Evolutionary conservation across 2,797 vertebrate genomes (phyloP).

Genomic region (Miichthys miiuy): DNA sequence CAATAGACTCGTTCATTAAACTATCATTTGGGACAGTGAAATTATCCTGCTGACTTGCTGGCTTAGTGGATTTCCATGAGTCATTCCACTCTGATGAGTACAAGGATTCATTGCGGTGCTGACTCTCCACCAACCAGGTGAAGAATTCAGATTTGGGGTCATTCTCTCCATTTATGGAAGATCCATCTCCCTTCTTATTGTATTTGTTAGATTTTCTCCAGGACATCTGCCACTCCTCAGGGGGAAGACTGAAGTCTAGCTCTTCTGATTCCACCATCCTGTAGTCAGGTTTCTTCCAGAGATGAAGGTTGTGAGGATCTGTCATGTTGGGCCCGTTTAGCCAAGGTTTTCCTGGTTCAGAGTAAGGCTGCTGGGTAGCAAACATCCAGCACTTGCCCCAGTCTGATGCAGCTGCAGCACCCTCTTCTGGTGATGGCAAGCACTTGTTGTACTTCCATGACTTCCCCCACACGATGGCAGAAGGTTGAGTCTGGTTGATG

Average conservation of each 20-base stretch:
- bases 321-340: constrained; percentile 48
- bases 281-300: constrained; percentile 59
- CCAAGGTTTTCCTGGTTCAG: constrained; percentile 64
- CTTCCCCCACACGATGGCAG: constrained; percentile 70
- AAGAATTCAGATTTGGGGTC: constrained; percentile 21
- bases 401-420: constrained; percentile 1
- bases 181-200: constrained; percentile 14
- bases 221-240: constrained; percentile 69
- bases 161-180: constrained; percentile 11
- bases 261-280: constrained; percentile 43
- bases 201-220: constrained; percentile 65
- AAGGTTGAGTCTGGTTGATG: constrained; percentile 67
- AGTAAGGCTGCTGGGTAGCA: constrained; percentile 64
- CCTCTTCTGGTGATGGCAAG: constrained; percentile 52
- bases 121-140: constrained; percentile 50
- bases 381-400: constrained; percentile 80
- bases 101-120: constrained; percentile 46
- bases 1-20: background rate
- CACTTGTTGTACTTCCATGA: constrained; percentile 77
- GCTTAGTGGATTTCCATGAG: constrained; percentile 75
- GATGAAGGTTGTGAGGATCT: constrained; percentile 26
- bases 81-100: constrained; percentile 70
- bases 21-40: background rate
- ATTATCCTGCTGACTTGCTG: constrained; percentile 21
- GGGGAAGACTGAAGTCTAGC: constrained; percentile 29